A percentile compares a stretch with the other conserved stretches of the same genome.
These are phyloP conservation scores for Acrobasis suavella DNA, from an alignment of 2,888 invertebrate genomes.

Conservation along the genomic window DNA sequence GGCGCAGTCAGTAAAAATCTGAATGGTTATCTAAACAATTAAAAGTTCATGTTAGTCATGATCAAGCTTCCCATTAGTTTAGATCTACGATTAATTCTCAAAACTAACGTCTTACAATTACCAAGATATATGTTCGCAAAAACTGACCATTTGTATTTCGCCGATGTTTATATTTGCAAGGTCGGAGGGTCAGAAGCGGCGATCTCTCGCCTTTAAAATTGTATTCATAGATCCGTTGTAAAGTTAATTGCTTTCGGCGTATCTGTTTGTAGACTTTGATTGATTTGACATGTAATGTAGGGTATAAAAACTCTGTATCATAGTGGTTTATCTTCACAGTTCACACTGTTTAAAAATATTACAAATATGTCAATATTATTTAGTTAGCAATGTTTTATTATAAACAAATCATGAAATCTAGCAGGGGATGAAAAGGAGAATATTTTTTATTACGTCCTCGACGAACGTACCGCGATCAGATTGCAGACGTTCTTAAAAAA, in stretches of 20 bases:
- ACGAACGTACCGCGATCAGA: too few species aligned
- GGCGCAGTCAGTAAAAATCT: too few species aligned
- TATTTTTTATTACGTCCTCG: too few species aligned
- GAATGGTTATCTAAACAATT: too few species aligned
- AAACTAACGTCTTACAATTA: not conserved
- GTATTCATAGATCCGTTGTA: conserved; percentile 3
- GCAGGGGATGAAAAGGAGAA: too few species aligned
- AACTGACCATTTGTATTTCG: conserved; percentile 2
- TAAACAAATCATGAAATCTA: too few species aligned
- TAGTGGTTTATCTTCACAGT: not conserved
- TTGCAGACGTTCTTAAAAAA: too few species aligned
- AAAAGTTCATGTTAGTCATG: not conserved
- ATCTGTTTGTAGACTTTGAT: conserved; percentile 2
- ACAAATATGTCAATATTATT: not conserved
- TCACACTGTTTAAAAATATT: not conserved
- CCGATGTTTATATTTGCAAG: not conserved
- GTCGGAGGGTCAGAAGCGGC: not conserved
- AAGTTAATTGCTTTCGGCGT: conserved; percentile 13
- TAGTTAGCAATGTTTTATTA: not conserved
- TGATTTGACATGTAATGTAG: conserved; percentile 19
- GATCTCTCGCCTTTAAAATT: not conserved
- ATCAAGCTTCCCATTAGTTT: not conserved
- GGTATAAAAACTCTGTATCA: conserved; percentile 10
- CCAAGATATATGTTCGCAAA: not conserved
- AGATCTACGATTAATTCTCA: not conserved